Conservation (phyloP, 2,113 vertebrate species). For the Coregonus clupeaformis region DNA sequence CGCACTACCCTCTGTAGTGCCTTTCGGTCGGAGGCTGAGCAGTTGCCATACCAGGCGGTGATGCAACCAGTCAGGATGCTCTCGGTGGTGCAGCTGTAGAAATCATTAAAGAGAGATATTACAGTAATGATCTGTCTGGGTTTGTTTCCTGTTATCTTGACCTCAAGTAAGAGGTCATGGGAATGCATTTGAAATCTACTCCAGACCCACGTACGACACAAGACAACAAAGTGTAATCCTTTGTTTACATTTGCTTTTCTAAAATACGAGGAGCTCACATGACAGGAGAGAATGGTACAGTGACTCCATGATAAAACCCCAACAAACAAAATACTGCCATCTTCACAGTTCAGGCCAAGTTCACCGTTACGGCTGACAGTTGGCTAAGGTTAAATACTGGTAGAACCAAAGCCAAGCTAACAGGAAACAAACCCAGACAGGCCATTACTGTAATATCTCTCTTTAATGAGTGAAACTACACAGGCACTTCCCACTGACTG, state of each 20-base stretch:
- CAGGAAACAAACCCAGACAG: background rate
- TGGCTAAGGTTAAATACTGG: background rate
- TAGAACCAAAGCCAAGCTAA: background rate
- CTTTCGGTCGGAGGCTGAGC: no score
- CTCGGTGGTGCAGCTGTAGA: no score
- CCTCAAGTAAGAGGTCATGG: slow-evolving; percentile 50
- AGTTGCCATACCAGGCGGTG: no score
- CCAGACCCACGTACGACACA: background rate
- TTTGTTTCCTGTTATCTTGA: no score
- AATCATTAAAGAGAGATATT: no score
- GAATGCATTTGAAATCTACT: slow-evolving; percentile 40
- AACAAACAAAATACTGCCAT: background rate
- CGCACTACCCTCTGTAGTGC: no score
- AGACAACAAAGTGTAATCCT: background rate
- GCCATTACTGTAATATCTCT: background rate
- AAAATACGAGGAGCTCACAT: background rate
- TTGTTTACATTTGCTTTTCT: background rate
- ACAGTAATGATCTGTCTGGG: no score
- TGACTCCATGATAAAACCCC: background rate
- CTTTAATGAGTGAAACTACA: background rate
- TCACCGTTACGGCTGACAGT: no score
- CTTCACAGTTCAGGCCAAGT: background rate
- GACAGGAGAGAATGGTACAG: background rate
- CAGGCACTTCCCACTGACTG: background rate
- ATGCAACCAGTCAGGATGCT: no score